phyloP scores from a whole-genome alignment of 1,140 invertebrate species.

The Muscidifurax raptorellus region DNA sequence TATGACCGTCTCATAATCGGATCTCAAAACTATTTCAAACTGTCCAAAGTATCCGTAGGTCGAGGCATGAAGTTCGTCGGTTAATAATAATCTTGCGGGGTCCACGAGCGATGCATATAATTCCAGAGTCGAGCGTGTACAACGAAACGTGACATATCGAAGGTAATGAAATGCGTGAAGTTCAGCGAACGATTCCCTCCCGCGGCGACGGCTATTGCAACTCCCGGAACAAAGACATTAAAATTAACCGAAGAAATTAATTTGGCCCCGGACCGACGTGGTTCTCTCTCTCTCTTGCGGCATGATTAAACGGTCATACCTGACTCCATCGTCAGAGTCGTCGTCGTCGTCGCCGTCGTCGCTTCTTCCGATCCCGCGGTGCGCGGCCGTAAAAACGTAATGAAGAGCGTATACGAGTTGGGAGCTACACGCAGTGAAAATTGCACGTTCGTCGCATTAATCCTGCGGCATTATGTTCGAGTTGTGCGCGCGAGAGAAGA shows the following conservation, averaged over 20 bases:
- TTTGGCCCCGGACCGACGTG: neutral
- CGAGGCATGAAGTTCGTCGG: no score
- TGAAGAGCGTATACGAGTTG: constrained; percentile 25
- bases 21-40: no score
- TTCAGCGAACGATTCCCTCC: constrained; percentile 6
- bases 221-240: constrained; percentile 18
- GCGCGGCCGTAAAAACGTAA: constrained; percentile 36
- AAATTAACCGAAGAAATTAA: constrained; percentile 49
- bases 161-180: neutral
- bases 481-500: neutral
- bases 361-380: neutral
- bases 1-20: no score
- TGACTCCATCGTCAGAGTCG: constrained; percentile 21
- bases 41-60: no score
- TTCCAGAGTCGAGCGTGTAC: no score
- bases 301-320: constrained; percentile 38
- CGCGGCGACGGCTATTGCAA: neutral
- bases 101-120: no score
- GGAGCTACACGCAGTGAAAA: neutral
- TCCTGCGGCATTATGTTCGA: constrained; percentile 13
- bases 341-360: neutral
- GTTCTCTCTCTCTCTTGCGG: constrained; percentile 9
- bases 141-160: no score
- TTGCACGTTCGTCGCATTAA: constrained; percentile 45
- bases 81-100: no score